Evolutionary conservation across 2,888 invertebrate genomes (phyloP), one percentile per base, ranked within the genome.

Genomic region (Galerucella pusilla): DNA sequence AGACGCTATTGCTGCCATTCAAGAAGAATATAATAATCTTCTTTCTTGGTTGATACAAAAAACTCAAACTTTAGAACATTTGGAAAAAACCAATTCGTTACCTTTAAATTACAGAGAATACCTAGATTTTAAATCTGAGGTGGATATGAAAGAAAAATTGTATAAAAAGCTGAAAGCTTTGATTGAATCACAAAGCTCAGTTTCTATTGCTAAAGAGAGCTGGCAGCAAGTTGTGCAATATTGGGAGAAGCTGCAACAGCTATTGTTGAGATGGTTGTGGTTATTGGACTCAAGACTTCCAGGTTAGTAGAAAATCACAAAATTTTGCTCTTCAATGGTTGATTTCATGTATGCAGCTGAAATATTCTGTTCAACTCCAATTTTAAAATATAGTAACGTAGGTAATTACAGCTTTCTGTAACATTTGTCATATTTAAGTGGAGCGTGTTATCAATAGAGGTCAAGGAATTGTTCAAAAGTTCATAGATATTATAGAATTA

Each of bases 231-330:
- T 97, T 16, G 93, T 94, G 81, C 89, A 90, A 49, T 89, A 95
- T 46, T 97, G 97, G 97, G 91, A 92, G 80, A 93, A 94, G 84
- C 90, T 97, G 70, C 93, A 96, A 84, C 89, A 90, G 82, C 90
- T 96, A 88, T 91, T 96, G 88, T 90, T 93, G 82, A 91, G 93
- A 84, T 98, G 98, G 97, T 91, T 96, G 81, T 95, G 96, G 95
- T 90, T 95, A 68, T 88, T 98, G 80, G 98, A 98, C 87, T 92
- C 94, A 0, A 91, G 91, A 78, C 89, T 98, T 70, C 96, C 97
- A 12, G 74, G 74, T 73, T 45, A 69, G 46, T 57, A 35, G 11
- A 71, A 45, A 66, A 20, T 35, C 35, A 35, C 35, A 35, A 35
- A 7, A 42, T 42, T 42, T 7, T 42, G 35, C 35, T 42, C 35